Evolutionary conservation across 2,113 vertebrate species (phyloP), one percentile per base, ranked within the genome.

Genomic region (Albula glossodonta): DNA sequence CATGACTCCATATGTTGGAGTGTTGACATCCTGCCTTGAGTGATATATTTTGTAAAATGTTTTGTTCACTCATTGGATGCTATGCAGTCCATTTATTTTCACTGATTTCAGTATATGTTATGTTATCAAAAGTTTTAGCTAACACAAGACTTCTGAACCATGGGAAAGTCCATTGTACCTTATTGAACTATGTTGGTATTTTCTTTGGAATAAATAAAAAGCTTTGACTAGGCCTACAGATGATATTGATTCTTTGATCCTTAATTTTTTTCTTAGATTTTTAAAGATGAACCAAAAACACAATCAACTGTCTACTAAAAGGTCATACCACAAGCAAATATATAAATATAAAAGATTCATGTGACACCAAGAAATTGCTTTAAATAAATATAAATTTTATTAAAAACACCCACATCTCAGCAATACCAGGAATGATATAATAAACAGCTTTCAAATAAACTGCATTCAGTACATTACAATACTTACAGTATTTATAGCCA

Each of bases 381-480:
- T 98, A 99, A 99, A 99, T 99, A 99, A 99, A 99, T 99, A 99
- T 98, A 98, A 96, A 97, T 98, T 99, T 99, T 99, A 99, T 98
- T 99, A 97, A 98, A 99, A 98, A 98, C 97, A 98, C 97, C 97
- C 97, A 99, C 96, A 98, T 98, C 94, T 97, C 96, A 96, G 97
- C 96, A 91, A 99, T 97, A 97, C 98, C 96, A 97, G 98, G 98
- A 99, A 99, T 99, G 98, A 98, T 99, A 99, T 97, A 97, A 99
- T 98, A 97, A 98, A 98, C 97, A 98, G 96, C 97, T 99, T 98
- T 99, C 96, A 98, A 96, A 98, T 98, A 97, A 97, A 97, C 97
- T 97, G 98, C 97, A 97, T 97, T 96, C 96, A 96, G 97, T 98
- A 98, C 97, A 98, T 98, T 99, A 97, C 97, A 99, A 97, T 99